Conservation (phyloP, 2,113 vertebrate species). For the Petaurus breviceps region DNA sequence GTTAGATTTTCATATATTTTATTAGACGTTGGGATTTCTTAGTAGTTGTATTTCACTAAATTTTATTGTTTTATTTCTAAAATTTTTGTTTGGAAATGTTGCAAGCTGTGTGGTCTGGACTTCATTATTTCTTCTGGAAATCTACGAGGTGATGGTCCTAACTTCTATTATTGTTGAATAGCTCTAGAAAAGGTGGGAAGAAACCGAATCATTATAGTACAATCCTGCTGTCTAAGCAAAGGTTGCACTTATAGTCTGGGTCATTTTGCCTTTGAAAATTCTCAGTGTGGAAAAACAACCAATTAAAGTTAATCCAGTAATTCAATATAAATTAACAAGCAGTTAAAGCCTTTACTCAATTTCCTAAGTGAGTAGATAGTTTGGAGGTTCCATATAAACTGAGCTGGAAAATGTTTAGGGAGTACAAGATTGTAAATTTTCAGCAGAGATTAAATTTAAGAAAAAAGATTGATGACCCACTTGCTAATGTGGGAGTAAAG, state of each 20-base stretch:
- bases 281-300: conserved; percentile 20
- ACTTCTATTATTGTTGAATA: conserved; percentile 17
- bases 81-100: conserved; percentile 11
- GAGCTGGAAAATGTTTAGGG: neutral
- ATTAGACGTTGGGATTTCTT: conserved; percentile 17
- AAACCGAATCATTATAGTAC: conserved; percentile 34
- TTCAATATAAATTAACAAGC: conserved; percentile 49
- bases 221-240: conserved; percentile 3
- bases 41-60: neutral
- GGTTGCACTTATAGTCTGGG: neutral
- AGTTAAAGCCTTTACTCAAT: neutral
- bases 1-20: neutral
- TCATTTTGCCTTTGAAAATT: conserved; percentile 9
- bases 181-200: conserved; percentile 17
- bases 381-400: conserved; percentile 2
- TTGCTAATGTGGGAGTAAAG: conserved; percentile 42
- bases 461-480: conserved; percentile 47
- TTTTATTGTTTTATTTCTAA: neutral
- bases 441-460: conserved; percentile 21
- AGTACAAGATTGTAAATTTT: conserved; percentile 37
- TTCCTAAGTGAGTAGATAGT: neutral
- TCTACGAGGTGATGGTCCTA: neutral
- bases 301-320: conserved; percentile 46
- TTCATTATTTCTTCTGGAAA: conserved; percentile 21
- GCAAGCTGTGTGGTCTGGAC: neutral